Base-by-base conservation (phyloP, 2,113 vertebrate species). In the Istiophorus platypterus region DNA sequence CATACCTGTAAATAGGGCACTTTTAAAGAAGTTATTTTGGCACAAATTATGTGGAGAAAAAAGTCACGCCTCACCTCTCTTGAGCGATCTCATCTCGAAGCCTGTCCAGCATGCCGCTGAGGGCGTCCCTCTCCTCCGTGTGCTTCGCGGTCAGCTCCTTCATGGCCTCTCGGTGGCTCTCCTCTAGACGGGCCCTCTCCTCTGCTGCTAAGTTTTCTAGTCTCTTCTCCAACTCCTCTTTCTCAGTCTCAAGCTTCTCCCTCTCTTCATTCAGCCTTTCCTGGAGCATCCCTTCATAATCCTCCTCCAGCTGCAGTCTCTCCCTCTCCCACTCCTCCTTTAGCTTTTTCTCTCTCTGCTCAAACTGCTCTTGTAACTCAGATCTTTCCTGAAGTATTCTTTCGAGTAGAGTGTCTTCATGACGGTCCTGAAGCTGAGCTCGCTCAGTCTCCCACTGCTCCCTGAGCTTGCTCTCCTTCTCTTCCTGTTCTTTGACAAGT, bases 21-120 rank as follows among this genome's bases (percentile, higher is more conserved):
- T 0, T 56, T 65, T 10, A 10, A 41, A 59, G 4, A 58, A 15
- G 17, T 68, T 68, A 20, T 15, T 66, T 2, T 24, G 4, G 51
- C 14, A 37, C 14, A 20, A 71, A 45, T 20, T 20, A 26, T 39
- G 20, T 12, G 1, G 20, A 42, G 41, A 26, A 22, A 51, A n/a
- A 51, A 0, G 52, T n/a, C 51, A 52, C 9, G 29, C 63, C 97
- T 97, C 92, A 99, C 98, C 97, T 97, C 70, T 96, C 96, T 83
- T 96, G 93, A 34, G 89, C 73, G 72, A 97, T 92, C 47, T 98
- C 96, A 11, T 91, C 90, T 67, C 92, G 61, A 18, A 98, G 95
- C 75, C 92, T 92, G 61, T 96, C 95, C 82, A 95, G 70, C 80
- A 95, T 88, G 64, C 93, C 72, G 24, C 87, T 26, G 27, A 98